Evolutionary conservation across 2,797 vertebrate genomes (phyloP), one percentile per base, ranked within the genome.

Genomic region (Hydrolagus colliei): DNA sequence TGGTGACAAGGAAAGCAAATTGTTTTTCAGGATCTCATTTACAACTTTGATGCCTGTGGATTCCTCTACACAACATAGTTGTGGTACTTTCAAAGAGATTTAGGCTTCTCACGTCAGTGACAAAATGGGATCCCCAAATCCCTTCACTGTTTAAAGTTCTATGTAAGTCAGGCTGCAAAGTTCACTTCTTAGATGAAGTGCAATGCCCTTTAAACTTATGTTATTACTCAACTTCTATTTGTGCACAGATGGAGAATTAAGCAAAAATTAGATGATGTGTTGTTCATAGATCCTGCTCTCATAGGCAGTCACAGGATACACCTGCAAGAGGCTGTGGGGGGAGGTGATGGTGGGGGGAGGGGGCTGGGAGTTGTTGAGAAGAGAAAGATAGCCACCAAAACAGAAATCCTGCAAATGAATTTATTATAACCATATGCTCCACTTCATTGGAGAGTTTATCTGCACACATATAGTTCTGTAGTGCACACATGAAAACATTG

Each of bases 11-110:
- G 7, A 65, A 79, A 77, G 7, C 27, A 79, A 77, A 20, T 11
- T 3, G 52, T 77, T 77, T 59, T 4, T 61, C 9, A 8, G 61
- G 61, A 65, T 65, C 27, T 62, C n/a, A 32, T 77, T 20, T 77
- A 11, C 52, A 52, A 59, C 74, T 18, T 76, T 76, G 74, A 20
- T 76, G 74, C 74, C 59, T 76, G 74, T 76, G 74, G 74, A 52
- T 76, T 76, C 74, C 74, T 1, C 41, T 76, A 2, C 5, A 20
- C n/a, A 61, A 11, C 18, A 41, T 18, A 8, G 4, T 61, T 77
- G 75, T 77, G 75, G 18, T 77, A 61, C 59, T 77, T 77, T 61
- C 75, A 77, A 61, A 10, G 52, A 1, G 7, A n/a, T 77, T 77
- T 52, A 77, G 75, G 32, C 75, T 77, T 77, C 75, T 76, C 41